Evolutionary conservation across 2,797 vertebrate species (phyloP), one percentile per base, ranked within the genome.

Genomic region (Nannoperca obscura): DNA sequence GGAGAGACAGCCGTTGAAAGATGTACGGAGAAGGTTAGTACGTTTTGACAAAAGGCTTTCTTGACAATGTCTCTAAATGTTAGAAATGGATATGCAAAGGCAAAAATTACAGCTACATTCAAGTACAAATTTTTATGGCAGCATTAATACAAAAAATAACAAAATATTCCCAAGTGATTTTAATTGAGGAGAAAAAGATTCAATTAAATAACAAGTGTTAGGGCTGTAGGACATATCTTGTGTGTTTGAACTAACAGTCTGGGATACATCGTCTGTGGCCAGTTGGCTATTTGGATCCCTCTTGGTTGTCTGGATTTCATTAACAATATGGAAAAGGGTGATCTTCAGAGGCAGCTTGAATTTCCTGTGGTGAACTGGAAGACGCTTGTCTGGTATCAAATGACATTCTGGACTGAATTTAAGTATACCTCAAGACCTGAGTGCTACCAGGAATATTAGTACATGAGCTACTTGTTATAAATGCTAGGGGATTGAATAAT

Each of bases 311-410:
- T 95, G 94, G 91, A 87, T 92, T 94, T 93, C 91, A 95, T 95
- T 94, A 94, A 85, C 90, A 91, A 91, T 91, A 93, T 89, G 91
- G 88, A 94, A 93, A 94, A 90, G 78, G 81, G 88, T 57, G 79
- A 83, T 92, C 93, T 92, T 95, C 93, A 94, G 94, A 95, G 89
- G 87, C 64, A 5, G 79, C 81, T 90, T 84, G 84, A 90, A 94
- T 94, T 94, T 94, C 94, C 92, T 93, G 90, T 86, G 86, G 80
- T 82, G 77, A 84, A 77, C 84, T 91, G 85, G 84, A 90, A 87
- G 88, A 83, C 75, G 74, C 74, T 76, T 66, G 76, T 70, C 78
- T 81, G 84, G 89, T 91, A 90, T 95, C 92, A 58, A 75, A 91
- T 95, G 88, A 90, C 93, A 91, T 83, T 83, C 90, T 92, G 90